Percentiles rank a stretch among this genome's conserved stretches.
Conservation (phyloP, 35 echinoderm and acorn worm genomes). For the Apostichopus japonicus region DNA sequence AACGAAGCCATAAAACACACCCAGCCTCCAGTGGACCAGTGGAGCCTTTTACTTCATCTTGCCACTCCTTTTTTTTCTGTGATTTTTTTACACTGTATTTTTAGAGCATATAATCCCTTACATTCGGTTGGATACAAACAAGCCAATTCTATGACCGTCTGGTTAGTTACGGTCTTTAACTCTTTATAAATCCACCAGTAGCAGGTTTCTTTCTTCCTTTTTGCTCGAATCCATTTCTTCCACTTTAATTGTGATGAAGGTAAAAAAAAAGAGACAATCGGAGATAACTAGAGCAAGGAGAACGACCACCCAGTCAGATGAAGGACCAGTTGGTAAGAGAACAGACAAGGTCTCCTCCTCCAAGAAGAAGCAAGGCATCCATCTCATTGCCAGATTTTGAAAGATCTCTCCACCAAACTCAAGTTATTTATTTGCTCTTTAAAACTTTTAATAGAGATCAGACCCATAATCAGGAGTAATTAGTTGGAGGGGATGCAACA, state of each 20-base stretch:
- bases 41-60: neutral
- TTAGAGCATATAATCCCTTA: neutral
- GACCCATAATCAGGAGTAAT: too few species aligned
- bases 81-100: neutral
- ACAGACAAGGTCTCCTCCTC: neutral
- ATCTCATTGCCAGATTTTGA: neutral
- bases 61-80: neutral
- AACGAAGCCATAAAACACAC: neutral
- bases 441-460: too few species aligned
- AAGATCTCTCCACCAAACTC: too few species aligned
- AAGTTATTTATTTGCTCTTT: too few species aligned
- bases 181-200: slow-evolving; percentile 36
- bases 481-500: too few species aligned
- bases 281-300: neutral
- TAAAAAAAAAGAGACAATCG: neutral
- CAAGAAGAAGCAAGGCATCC: neutral
- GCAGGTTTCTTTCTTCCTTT: slow-evolving; percentile 2
- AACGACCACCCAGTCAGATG: slow-evolving; percentile 28
- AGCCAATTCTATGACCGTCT: neutral
- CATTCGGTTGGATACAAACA: neutral
- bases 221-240: slow-evolving; percentile 12
- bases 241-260: slow-evolving; percentile 6
- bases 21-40: neutral
- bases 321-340: neutral
- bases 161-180: slow-evolving; percentile 32